Evolutionary conservation across 2,888 invertebrate species (phyloP).

Genomic region (Cheilosia grossa): DNA sequence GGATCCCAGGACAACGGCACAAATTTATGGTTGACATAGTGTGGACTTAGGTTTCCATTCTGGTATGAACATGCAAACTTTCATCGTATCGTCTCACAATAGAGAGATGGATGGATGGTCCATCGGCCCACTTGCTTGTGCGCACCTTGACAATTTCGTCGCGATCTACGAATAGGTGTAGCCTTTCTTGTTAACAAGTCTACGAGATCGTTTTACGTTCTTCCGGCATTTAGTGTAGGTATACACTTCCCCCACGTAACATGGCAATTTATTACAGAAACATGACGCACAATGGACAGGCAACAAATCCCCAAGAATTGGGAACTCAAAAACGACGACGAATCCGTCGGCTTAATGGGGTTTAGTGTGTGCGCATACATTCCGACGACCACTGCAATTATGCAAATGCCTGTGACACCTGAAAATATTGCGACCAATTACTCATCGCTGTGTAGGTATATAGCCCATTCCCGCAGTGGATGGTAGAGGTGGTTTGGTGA

Average conservation of each 20-base stretch:
- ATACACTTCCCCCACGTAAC: conserved; percentile 55
- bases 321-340: conserved; percentile 6
- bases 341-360: conserved; percentile 38
- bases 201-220: conserved; percentile 46
- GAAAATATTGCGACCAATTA: conserved; percentile 69
- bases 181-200: conserved; percentile 66
- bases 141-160: conserved; percentile 21
- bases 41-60: conserved; percentile 64
- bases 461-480: too few species aligned
- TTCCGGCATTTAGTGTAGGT: conserved; percentile 60
- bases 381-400: conserved; percentile 56
- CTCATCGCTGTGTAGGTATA: conserved; percentile 31
- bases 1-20: conserved; percentile 26
- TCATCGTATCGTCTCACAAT: conserved; percentile 47
- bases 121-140: neutral
- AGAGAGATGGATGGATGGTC: conserved; percentile 1
- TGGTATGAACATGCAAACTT: conserved; percentile 54
- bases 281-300: conserved; percentile 52
- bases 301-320: conserved; percentile 44
- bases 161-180: conserved; percentile 49
- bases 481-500: too few species aligned
- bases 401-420: conserved; percentile 69
- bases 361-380: conserved; percentile 26
- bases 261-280: conserved; percentile 64
- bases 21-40: conserved; percentile 63